Evolutionary conservation across 1,140 invertebrate species (phyloP).

Genomic region (Chrysopa pallens): DNA sequence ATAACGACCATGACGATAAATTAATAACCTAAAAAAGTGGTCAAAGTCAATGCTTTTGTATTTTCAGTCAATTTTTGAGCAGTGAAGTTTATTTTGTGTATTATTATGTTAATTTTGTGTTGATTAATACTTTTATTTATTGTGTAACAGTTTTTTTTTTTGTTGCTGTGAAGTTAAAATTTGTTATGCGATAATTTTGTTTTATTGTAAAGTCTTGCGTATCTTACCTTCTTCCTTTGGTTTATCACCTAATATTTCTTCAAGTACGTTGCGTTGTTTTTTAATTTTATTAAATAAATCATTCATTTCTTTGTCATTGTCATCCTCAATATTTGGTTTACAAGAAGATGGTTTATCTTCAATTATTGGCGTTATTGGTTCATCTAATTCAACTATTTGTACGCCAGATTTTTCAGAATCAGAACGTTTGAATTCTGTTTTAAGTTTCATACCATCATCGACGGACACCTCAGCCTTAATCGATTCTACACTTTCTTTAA

Average conservation of each 20-base stretch:
- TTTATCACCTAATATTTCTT: slow-evolving; percentile 43
- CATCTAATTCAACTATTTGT: too few species aligned
- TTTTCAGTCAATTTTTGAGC: too few species aligned
- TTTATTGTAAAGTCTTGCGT: slow-evolving; percentile 17
- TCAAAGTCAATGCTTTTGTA: too few species aligned
- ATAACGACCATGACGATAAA: too few species aligned
- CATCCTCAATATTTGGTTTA: slow-evolving; percentile 3
- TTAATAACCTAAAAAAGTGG: too few species aligned
- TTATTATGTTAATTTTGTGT: background rate
- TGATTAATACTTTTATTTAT: background rate
- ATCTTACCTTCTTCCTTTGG: slow-evolving; percentile 28
- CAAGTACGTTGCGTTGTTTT: slow-evolving; percentile 45
- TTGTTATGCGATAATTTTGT: background rate
- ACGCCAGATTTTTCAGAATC: too few species aligned
- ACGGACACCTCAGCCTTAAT: too few species aligned
- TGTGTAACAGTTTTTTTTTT: background rate
- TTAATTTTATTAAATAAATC: slow-evolving; percentile 41
- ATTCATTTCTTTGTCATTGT: slow-evolving; percentile 35
- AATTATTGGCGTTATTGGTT: background rate
- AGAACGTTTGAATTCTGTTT: too few species aligned
- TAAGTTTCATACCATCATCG: too few species aligned
- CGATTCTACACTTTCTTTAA: too few species aligned
- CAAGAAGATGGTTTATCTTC: slow-evolving; percentile 2
- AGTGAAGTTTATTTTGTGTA: too few species aligned
- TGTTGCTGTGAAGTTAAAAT: background rate